phyloP scores from a whole-genome alignment of 2,113 vertebrate genomes.

The Sander lucioperca region DNA sequence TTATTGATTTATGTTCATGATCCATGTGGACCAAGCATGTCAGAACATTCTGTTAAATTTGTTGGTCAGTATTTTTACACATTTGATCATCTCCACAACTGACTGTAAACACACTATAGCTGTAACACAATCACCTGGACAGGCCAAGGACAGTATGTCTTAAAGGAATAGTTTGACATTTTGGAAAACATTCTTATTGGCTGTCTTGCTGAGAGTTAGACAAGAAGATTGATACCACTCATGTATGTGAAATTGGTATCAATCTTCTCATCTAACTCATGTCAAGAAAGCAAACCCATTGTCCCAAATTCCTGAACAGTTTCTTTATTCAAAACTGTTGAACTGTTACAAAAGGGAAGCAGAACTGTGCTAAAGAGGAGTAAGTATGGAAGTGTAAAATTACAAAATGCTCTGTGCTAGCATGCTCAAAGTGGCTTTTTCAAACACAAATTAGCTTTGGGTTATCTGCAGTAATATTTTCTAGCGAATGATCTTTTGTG shows the following conservation, averaged over 20 bases:
- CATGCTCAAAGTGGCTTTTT: background rate
- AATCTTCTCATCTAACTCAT: background rate
- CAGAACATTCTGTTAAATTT: background rate
- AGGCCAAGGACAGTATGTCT: background rate
- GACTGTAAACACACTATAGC: background rate
- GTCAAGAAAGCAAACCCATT: background rate
- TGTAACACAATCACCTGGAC: background rate
- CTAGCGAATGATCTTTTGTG: background rate
- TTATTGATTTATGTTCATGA: constrained; percentile 15
- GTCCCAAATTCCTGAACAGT: background rate
- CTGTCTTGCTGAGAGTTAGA: background rate
- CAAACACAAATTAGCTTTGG: background rate
- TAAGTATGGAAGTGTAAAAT: background rate
- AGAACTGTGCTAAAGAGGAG: constrained; percentile 5
- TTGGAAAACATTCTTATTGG: background rate
- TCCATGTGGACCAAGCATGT: background rate
- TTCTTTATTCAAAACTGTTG: background rate
- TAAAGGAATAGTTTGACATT: background rate
- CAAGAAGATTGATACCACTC: background rate
- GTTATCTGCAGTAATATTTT: constrained; percentile 6
- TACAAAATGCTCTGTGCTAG: background rate
- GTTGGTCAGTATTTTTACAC: background rate
- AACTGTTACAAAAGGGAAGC: constrained; percentile 4
- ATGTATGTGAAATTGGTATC: background rate
- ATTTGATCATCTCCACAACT: background rate